These are phyloP conservation scores for Alca torda DNA, from an alignment of 2,797 vertebrate species.

Conservation along the genomic window DNA sequence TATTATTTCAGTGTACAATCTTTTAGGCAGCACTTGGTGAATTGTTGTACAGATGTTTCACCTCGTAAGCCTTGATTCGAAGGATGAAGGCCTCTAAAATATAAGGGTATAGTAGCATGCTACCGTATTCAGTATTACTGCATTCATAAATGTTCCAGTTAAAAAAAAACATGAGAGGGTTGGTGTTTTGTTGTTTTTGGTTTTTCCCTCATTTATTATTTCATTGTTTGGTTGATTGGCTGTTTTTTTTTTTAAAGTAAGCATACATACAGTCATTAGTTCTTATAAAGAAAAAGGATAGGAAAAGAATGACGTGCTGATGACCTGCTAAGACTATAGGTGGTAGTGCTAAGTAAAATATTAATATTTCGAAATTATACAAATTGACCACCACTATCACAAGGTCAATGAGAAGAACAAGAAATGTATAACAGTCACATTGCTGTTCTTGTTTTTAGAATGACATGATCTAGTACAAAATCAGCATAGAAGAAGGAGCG, in stretches of 20 bases:
- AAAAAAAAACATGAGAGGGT: fast-evolving
- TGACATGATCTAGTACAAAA: neutral
- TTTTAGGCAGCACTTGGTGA: neutral
- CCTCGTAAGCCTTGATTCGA: neutral
- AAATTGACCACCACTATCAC: neutral
- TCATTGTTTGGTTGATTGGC: fast-evolving
- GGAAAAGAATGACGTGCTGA: neutral
- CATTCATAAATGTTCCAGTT: neutral
- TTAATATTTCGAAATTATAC: neutral
- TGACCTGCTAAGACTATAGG: neutral
- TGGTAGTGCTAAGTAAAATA: neutral
- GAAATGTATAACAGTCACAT: neutral
- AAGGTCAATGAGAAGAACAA: neutral
- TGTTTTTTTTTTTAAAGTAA: neutral
- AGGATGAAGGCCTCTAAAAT: neutral
- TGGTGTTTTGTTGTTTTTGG: neutral
- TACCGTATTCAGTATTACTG: neutral
- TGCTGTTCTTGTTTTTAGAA: neutral
- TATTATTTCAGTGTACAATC: neutral
- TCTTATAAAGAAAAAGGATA: neutral
- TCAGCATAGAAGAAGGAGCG: neutral
- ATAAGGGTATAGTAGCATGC: neutral
- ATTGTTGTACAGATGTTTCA: neutral
- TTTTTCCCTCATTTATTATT: neutral
- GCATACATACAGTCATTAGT: neutral